A percentile compares a stretch with the other conserved stretches of the same genome.
Conservation (phyloP, 2,888 invertebrate genomes). For the Hirtodrosophila histrioides region DNA sequence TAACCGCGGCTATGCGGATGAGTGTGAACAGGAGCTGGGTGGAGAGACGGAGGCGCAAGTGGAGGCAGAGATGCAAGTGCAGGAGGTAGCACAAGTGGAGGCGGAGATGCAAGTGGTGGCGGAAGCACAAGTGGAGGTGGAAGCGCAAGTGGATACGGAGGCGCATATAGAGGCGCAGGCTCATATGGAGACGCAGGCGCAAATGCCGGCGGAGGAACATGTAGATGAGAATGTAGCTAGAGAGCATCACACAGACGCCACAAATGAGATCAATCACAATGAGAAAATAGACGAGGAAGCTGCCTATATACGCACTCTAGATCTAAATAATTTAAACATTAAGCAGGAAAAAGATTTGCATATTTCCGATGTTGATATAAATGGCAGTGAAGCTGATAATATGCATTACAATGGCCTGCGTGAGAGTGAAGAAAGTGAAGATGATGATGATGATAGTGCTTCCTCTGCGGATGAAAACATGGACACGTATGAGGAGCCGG, state of each 20-base stretch:
- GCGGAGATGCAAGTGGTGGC: no score
- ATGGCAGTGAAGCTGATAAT: conserved; percentile 37
- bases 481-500: conserved; percentile 48
- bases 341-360: conserved; percentile 82
- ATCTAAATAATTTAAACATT: conserved; percentile 76
- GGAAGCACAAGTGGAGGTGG: no score
- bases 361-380: conserved; percentile 59
- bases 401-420: conserved; percentile 44
- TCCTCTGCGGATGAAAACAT: conserved; percentile 61
- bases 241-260: background rate
- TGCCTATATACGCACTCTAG: conserved; percentile 70
- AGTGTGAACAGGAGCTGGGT: conserved; percentile 16
- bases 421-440: conserved; percentile 39
- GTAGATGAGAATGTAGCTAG: no score
- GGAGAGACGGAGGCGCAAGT: background rate
- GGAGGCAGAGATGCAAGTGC: no score
- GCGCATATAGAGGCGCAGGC: no score
- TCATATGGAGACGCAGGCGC: no score
- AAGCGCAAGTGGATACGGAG: no score
- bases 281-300: conserved; percentile 53
- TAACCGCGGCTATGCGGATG: conserved; percentile 76
- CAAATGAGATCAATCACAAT: conserved; percentile 70
- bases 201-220: no score
- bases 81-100: no score
- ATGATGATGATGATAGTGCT: conserved; percentile 45